Evolutionary conservation across 2,888 invertebrate genomes (phyloP).

Genomic region (Spilarctia lutea): DNA sequence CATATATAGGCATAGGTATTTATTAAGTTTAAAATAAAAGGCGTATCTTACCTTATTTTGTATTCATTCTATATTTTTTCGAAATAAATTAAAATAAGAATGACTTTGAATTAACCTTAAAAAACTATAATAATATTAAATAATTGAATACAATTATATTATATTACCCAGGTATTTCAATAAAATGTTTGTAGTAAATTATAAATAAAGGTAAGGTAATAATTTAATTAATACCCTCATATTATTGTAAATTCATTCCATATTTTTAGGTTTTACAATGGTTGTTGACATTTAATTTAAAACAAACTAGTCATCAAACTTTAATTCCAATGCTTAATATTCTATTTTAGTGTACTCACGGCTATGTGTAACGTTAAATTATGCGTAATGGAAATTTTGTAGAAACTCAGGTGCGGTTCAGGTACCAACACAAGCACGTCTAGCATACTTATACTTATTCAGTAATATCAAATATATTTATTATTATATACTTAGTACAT

Average conservation of each 20-base stretch:
- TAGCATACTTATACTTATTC: neutral
- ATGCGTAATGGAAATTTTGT: neutral
- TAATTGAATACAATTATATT: too few species aligned
- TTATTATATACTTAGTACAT: neutral
- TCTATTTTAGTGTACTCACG: neutral
- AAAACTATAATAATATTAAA: too few species aligned
- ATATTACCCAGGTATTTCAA: too few species aligned
- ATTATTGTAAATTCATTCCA: neutral
- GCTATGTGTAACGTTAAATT: neutral
- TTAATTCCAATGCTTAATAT: neutral
- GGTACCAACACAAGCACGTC: neutral
- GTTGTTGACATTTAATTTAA: neutral
- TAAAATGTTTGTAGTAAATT: too few species aligned
- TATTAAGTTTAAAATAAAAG: too few species aligned
- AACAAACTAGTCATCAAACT: neutral
- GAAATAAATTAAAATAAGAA: neutral
- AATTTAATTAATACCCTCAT: neutral
- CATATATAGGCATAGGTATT: too few species aligned
- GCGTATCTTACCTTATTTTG: too few species aligned
- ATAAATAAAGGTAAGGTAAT: too few species aligned
- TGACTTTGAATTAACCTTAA: neutral
- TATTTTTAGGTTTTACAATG: neutral
- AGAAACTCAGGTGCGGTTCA: neutral
- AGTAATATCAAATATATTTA: neutral
- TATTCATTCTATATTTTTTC: neutral